phyloP scores from a whole-genome alignment of 2,797 vertebrate species.

The Gephyroberyx darwinii region DNA sequence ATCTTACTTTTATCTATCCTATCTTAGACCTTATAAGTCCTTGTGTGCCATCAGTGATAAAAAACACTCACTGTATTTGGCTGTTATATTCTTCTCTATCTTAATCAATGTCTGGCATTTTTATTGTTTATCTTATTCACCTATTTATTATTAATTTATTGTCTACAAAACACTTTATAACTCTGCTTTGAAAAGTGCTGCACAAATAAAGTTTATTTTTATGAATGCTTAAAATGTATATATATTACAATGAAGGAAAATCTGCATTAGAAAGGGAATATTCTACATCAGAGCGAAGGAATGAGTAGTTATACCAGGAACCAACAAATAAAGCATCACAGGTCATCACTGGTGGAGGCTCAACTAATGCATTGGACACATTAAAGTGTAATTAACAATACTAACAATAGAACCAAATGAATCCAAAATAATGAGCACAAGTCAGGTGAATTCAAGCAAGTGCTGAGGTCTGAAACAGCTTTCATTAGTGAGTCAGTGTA shows the following conservation, averaged over 20 bases:
- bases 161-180: too few species aligned
- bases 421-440: constrained; percentile 44
- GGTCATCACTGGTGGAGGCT: constrained; percentile 7
- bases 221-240: neutral
- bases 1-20: too few species aligned
- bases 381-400: constrained; percentile 36
- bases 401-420: constrained; percentile 40
- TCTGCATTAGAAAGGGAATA: neutral
- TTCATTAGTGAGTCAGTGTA: constrained; percentile 67
- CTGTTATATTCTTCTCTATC: neutral
- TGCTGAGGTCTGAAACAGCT: constrained; percentile 45
- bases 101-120: neutral
- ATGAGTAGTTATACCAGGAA: neutral
- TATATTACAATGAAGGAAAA: too few species aligned
- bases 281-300: neutral
- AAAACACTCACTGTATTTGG: too few species aligned
- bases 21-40: too few species aligned
- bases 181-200: neutral
- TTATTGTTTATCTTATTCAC: too few species aligned
- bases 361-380: constrained; percentile 25
- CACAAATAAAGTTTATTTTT: neutral
- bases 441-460: constrained; percentile 56
- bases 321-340: constrained; percentile 6
- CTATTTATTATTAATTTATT: too few species aligned
- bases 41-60: neutral